phyloP scores from a whole-genome alignment of 2,888 invertebrate genomes.

The Drosophila subquinaria region DNA sequence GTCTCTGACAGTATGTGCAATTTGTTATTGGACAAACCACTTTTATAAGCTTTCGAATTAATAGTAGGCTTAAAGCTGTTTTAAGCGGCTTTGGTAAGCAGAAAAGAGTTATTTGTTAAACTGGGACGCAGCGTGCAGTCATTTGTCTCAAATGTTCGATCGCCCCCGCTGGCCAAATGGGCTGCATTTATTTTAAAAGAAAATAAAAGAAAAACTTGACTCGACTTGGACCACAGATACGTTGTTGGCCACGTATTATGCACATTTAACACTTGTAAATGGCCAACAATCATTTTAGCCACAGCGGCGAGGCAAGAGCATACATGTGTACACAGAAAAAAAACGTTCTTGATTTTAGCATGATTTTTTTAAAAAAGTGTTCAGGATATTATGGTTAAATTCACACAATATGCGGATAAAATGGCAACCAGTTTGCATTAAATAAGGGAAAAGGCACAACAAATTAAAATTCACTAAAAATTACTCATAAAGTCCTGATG shows the following conservation, averaged over 20 bases:
- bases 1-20: neutral
- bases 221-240: neutral
- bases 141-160: slow-evolving; percentile 39
- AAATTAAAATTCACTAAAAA: no score
- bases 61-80: neutral
- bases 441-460: no score
- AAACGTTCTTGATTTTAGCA: no score
- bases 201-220: neutral
- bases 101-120: slow-evolving; percentile 37
- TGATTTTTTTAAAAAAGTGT: no score
- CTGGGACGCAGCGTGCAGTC: slow-evolving; percentile 32
- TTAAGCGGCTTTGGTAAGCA: slow-evolving; percentile 1
- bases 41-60: neutral
- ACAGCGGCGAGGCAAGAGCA: neutral
- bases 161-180: slow-evolving; percentile 52
- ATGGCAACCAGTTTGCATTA: no score
- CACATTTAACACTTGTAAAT: slow-evolving; percentile 72
- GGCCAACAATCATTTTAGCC: slow-evolving; percentile 45
- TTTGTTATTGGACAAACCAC: neutral
- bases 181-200: slow-evolving; percentile 39
- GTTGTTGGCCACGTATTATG: slow-evolving; percentile 44
- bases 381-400: no score
- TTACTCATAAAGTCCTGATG: no score
- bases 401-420: no score
- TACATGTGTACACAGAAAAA: neutral